Percentiles rank a stretch among this genome's conserved stretches.
Evolutionary conservation across 2,113 vertebrate genomes (phyloP).

Genomic region (Rhynchopsitta pachyrhyncha): DNA sequence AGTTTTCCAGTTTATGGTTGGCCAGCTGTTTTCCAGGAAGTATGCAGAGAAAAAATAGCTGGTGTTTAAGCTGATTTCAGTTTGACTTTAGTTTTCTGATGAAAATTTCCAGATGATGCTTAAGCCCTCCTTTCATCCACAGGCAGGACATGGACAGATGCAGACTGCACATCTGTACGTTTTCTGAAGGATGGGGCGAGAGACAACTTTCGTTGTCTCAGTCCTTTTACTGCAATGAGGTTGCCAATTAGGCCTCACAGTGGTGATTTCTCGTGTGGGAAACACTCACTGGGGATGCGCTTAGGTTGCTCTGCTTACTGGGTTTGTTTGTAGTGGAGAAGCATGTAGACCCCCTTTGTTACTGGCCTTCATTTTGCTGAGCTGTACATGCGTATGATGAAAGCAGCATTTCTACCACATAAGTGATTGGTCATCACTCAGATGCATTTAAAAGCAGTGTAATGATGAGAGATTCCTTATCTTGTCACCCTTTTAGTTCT

Average conservation of each 20-base stretch:
- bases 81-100: neutral
- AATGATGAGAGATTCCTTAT: neutral
- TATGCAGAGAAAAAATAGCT: neutral
- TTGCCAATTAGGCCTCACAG: neutral
- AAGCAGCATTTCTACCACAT: neutral
- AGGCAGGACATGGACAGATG: neutral
- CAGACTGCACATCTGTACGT: neutral
- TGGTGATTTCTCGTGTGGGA: neutral
- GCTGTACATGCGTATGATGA: neutral
- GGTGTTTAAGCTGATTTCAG: neutral
- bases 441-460: neutral
- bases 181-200: neutral
- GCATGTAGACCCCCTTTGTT: neutral
- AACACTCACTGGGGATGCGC: neutral
- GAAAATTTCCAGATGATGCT: neutral
- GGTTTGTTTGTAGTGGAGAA: neutral
- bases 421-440: neutral
- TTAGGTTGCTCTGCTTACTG: neutral
- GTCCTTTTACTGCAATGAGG: neutral
- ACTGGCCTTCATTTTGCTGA: neutral
- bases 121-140: neutral
- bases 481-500: neutral
- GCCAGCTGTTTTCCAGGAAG: neutral
- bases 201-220: neutral
- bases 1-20: neutral